A percentile compares a stretch with the other conserved stretches of the same genome.
Evolutionary conservation across 2,797 vertebrate species (phyloP).

Genomic region (Chelon auratus): DNA sequence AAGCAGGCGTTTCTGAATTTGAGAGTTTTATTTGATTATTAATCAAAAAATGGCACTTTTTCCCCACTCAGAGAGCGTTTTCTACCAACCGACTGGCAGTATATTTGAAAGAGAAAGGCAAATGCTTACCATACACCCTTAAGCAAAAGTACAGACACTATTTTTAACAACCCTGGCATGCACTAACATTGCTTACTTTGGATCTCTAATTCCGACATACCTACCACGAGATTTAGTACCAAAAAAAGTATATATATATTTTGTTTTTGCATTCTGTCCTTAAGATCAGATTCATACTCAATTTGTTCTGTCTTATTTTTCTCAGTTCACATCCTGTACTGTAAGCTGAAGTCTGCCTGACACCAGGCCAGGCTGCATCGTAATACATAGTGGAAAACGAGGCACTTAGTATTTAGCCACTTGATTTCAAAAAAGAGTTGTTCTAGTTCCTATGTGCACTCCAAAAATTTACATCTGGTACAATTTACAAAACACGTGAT

Average conservation of each 20-base stretch:
- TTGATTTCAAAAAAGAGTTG: conserved; percentile 78
- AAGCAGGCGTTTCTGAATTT: conserved; percentile 44
- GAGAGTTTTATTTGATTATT: conserved; percentile 32
- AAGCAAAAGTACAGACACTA: conserved; percentile 74
- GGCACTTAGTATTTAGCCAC: conserved; percentile 95
- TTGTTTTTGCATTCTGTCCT: conserved; percentile 68
- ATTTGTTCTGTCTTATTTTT: conserved; percentile 50
- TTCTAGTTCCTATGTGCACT: conserved; percentile 78
- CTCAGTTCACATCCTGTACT: conserved; percentile 3
- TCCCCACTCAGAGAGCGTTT: conserved; percentile 49
- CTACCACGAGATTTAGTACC: conserved; percentile 63
- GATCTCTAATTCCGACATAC: conserved; percentile 66
- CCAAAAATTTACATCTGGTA: conserved; percentile 71
- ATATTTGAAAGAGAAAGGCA: conserved; percentile 80
- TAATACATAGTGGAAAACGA: conserved; percentile 87
- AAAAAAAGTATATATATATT: conserved; percentile 37
- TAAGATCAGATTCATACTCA: conserved; percentile 49
- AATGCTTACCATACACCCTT: conserved; percentile 72
- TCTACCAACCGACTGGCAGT: conserved; percentile 68
- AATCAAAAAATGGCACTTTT: conserved; percentile 74
- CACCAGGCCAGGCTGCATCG: conserved; percentile 75
- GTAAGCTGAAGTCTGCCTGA: conserved; percentile 42
- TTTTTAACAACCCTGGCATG: conserved; percentile 75
- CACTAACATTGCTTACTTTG: conserved; percentile 73
- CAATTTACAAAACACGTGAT: conserved; percentile 81